Base-by-base conservation (phyloP, 2,797 vertebrate genomes). In the Sciaenops ocellatus region DNA sequence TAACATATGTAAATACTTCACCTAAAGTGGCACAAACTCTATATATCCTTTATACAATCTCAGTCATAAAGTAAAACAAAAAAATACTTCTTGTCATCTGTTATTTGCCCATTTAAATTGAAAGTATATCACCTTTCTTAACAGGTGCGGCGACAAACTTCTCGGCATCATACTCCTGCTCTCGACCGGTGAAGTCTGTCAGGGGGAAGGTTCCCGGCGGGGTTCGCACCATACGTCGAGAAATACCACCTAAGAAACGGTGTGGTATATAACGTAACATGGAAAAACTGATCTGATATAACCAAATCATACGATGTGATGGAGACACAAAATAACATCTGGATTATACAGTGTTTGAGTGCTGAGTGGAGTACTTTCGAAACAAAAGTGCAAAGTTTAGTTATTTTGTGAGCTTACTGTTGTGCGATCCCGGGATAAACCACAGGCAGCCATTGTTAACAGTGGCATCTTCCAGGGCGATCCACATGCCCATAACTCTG, bases 381-480 rank as follows among this genome's bases (percentile, higher is more conserved):
- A n/a, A 12, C 15, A 13, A 17, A 8, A 50, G 38, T 44, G 13
- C 6, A 10, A 17, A 12, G 28, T 28, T 8, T 3, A 2, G 13
- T 24, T 3, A 9, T 9, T 18, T 1, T 22, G 26, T 1, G 3
- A 54, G 4, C 75, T 94, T 92, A 99, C 98, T 88, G 11, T 84
- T 96, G 52, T 99, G 98, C 15, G 98, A 98, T 46, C 97, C 96
- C 0, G 98, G 98, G 67, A 99, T 97, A 85, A 99, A 99, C 97
- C 97, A 98, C 79, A 99, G 92, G 70, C 98, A 99, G 94, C 97
- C 95, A 0, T 99, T 99, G 80, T 96, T 93, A 42, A 87, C 81
- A 0, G 94, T 97, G 57, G 97, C 96, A 0, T 99, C 97, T 82
- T 99, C 97, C 90, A 99, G 84, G 0, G 98, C 97, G 0, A 99